Percentiles rank a stretch among this genome's conserved stretches.
Evolutionary conservation across 2,113 vertebrate species (phyloP).

Genomic region (Prunella himalayana): DNA sequence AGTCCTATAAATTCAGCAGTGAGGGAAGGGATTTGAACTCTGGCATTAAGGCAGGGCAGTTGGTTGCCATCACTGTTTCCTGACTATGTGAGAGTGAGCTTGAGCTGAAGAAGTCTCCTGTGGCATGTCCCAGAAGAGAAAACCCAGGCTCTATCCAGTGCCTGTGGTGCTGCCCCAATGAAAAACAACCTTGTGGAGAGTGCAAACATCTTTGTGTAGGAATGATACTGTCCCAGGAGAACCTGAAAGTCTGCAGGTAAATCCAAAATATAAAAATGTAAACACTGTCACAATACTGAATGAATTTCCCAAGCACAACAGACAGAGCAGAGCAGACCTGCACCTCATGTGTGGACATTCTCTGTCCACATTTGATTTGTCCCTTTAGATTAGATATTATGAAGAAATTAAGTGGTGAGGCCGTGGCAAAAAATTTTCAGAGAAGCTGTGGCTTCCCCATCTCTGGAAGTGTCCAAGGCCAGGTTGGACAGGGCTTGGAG

Average conservation of each 20-base stretch:
- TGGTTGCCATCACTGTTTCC: not conserved
- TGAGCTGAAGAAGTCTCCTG: not conserved
- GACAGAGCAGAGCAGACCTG: not conserved
- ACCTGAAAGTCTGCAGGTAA: not conserved
- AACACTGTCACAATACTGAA: not conserved
- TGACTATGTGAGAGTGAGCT: accelerated
- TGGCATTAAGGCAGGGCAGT: not conserved
- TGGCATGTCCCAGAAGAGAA: not conserved
- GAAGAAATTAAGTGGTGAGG: not conserved
- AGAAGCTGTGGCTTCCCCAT: not conserved
- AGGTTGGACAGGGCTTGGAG: accelerated
- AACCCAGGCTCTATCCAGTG: accelerated
- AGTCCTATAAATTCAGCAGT: not conserved
- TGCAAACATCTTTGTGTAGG: accelerated
- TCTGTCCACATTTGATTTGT: not conserved
- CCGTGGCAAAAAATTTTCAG: not conserved
- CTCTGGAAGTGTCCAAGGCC: not conserved
- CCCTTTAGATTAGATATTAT: not conserved
- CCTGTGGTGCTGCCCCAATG: accelerated
- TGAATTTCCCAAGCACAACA: not conserved
- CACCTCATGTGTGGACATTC: not conserved
- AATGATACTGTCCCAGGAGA: not conserved
- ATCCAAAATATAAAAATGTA: not conserved
- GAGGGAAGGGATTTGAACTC: not conserved
- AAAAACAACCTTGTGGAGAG: not conserved